These are phyloP conservation scores for Pogonocherus hispidulus DNA, from an alignment of 2,888 invertebrate species.

Conservation along the genomic window DNA sequence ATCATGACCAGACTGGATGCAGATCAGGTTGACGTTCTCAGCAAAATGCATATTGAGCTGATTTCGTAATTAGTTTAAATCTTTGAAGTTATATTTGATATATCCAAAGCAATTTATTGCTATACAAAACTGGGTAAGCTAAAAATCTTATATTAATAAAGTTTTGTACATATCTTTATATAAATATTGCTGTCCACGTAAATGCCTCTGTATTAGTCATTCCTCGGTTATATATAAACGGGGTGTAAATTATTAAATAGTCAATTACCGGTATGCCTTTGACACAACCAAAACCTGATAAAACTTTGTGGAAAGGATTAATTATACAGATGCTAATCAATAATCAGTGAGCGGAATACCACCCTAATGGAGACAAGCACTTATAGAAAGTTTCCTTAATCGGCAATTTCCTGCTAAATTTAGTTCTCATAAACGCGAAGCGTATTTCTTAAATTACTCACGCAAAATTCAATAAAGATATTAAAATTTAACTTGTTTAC, in stretches of 20 bases:
- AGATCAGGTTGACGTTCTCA: too few species aligned
- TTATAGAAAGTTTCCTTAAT: background rate
- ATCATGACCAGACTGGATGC: too few species aligned
- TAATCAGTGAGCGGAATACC: background rate
- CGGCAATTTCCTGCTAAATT: background rate
- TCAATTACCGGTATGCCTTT: background rate
- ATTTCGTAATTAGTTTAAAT: too few species aligned
- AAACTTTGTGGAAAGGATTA: conserved; percentile 3
- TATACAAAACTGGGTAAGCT: too few species aligned
- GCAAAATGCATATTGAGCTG: too few species aligned
- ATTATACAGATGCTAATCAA: conserved; percentile 9
- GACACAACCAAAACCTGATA: background rate
- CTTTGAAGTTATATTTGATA: too few species aligned
- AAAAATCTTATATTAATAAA: too few species aligned
- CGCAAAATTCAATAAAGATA: background rate
- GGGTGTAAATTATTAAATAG: background rate
- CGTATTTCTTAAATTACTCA: background rate
- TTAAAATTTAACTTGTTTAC: background rate
- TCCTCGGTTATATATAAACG: too few species aligned
- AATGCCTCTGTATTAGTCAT: too few species aligned
- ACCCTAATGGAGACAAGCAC: conserved; percentile 3
- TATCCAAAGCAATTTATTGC: too few species aligned
- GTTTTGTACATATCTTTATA: too few species aligned
- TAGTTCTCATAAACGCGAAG: background rate
- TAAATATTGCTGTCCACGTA: too few species aligned